Evolutionary conservation across 2,113 vertebrate species (phyloP), one percentile per base, ranked within the genome.

Genomic region (Heterochromis multidens): DNA sequence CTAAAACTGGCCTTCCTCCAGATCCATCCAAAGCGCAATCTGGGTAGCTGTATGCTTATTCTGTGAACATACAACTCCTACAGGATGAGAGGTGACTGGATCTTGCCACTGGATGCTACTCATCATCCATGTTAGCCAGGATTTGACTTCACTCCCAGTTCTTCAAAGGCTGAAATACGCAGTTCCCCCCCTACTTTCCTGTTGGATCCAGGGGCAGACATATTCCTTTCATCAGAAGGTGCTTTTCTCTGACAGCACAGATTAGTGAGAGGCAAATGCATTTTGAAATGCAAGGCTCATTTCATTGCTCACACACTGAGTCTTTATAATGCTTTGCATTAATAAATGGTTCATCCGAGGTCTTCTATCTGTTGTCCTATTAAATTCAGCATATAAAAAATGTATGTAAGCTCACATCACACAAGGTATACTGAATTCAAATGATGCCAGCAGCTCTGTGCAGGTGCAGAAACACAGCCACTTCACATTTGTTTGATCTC

Each of bases 191-290:
- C 56, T 60, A 86, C 63, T 74, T 77, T 86, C 58, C 81, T 77
- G 79, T 58, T 92, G 88, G 79, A 93, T 94, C 58, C 80, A 90
- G 83, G 80, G 79, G 85, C 57, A 86, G 82, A 87, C 82, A 78
- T 86, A 84, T 92, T 83, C 92, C 92, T 95, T 94, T 94, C 90
- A 93, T 92, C 89, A 88, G 84, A 90, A 88, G 87, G 82, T 86
- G 79, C 80, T 93, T 93, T 92, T 91, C 91, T 90, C 81, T 95
- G 94, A 91, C 93, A 93, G 90, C 86, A 79, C 83, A 91, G 92
- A 92, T 95, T 95, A 93, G 87, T 62, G 79, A 87, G 65, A 87
- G 67, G 84, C 80, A 83, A 93, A 92, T 87, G 65, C 82, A 92
- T 91, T 93, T 88, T 79, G 72, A 90, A 82, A 84, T 25, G 76